phyloP scores from a whole-genome alignment of 2,888 invertebrate genomes.

The Orchesella flavescens region DNA sequence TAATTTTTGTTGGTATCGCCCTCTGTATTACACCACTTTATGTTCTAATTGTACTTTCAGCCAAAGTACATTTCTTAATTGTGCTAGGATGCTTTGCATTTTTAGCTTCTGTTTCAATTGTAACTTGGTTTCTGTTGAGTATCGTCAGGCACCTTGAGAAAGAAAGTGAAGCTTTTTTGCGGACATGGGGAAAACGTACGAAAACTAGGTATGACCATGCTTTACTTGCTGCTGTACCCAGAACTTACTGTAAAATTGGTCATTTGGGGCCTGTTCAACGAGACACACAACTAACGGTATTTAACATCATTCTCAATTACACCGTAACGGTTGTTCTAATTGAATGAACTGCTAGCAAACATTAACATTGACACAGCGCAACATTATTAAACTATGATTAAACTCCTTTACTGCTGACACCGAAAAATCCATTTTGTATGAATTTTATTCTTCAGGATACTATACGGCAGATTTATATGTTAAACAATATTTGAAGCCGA shows the following conservation, averaged over 20 bases:
- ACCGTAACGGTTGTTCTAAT: slow-evolving; percentile 22
- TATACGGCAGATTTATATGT: too few relatives aligned
- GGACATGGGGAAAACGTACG: neutral
- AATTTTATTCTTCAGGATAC: too few relatives aligned
- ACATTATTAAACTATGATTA: too few relatives aligned
- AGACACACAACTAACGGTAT: slow-evolving; percentile 9
- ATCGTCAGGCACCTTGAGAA: neutral
- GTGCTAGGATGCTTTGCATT: neutral
- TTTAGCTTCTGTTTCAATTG: neutral
- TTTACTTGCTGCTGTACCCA: neutral
- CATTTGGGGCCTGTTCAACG: neutral
- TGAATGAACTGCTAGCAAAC: neutral
- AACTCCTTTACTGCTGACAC: too few relatives aligned
- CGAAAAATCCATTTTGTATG: too few relatives aligned
- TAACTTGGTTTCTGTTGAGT: neutral
- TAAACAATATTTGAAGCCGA: too few relatives aligned
- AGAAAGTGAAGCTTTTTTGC: neutral
- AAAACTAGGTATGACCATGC: neutral
- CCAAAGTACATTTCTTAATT: neutral
- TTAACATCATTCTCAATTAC: slow-evolving; percentile 17
- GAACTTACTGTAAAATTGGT: neutral
- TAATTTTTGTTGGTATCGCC: slow-evolving; percentile 12
- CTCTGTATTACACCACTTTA: slow-evolving; percentile 16
- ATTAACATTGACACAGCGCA: too few relatives aligned
- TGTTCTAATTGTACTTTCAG: slow-evolving; percentile 2